phyloP scores from a whole-genome alignment of 2,113 vertebrate species.

The Atherinomorus stipes region DNA sequence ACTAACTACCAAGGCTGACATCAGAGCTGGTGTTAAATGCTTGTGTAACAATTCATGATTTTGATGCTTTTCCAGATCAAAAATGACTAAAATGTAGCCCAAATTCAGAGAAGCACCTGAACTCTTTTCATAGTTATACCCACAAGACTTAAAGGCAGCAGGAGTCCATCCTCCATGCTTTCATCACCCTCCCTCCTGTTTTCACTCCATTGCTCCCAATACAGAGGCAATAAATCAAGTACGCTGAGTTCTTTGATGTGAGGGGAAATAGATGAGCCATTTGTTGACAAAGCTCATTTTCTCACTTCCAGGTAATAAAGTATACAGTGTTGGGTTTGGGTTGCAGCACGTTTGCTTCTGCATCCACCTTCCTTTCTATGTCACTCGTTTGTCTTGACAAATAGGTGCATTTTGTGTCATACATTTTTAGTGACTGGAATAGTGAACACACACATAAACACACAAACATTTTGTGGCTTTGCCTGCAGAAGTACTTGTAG shows the following conservation, averaged over 20 bases:
- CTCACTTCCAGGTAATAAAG: conserved; percentile 75
- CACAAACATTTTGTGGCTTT: conserved; percentile 3
- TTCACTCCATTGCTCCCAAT: conserved; percentile 68
- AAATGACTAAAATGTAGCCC: not conserved
- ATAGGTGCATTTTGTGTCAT: conserved; percentile 61
- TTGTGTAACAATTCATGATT: not conserved
- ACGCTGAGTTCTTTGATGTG: conserved; percentile 72
- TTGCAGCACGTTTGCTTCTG: conserved; percentile 51
- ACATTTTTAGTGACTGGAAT: conserved; percentile 30
- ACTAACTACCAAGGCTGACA: not conserved
- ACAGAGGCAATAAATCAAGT: conserved; percentile 75
- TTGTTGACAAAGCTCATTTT: conserved; percentile 81
- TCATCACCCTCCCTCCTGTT: conserved; percentile 36
- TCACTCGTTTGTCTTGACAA: conserved; percentile 72
- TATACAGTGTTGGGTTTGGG: conserved; percentile 44
- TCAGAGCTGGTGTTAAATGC: not conserved
- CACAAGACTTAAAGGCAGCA: conserved; percentile 26
- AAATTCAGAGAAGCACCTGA: conserved; percentile 2
- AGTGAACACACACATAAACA: not conserved
- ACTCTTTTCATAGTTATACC: conserved; percentile 1
- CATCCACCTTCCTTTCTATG: conserved; percentile 22
- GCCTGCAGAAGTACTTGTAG: conserved; percentile 2
- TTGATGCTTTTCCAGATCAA: conserved; percentile 4
- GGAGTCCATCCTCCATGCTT: conserved; percentile 24
- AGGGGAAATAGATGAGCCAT: conserved; percentile 75